A percentile compares a stretch with the other conserved stretches of the same genome.
Evolutionary conservation across 2,888 invertebrate genomes (phyloP).

Genomic region (Rhagium mordax): DNA sequence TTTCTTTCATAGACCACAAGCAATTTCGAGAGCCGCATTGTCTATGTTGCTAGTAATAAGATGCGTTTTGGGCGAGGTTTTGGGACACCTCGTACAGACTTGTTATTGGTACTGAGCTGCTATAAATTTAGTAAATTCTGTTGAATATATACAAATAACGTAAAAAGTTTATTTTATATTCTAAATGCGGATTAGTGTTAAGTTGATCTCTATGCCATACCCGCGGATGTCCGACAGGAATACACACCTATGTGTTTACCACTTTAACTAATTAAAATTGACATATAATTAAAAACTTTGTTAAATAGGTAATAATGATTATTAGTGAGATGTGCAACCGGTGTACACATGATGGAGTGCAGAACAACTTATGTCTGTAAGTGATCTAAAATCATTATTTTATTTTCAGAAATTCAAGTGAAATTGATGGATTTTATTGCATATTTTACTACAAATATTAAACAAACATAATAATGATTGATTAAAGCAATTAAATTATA

Average conservation of each 20-base stretch:
- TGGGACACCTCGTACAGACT: too few species aligned
- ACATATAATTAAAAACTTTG: neutral
- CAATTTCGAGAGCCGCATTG: too few species aligned
- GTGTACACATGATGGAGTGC: neutral
- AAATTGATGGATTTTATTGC: neutral
- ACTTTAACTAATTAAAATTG: constrained; percentile 10
- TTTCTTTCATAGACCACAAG: too few species aligned
- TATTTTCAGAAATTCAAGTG: neutral
- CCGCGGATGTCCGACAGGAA: neutral
- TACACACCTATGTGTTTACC: constrained; percentile 15
- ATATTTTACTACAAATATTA: too few species aligned
- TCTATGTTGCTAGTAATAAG: neutral
- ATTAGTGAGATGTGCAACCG: neutral
- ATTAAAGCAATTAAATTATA: neutral
- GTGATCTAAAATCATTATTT: neutral
- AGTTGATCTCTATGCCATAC: constrained; percentile 32
- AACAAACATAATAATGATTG: neutral
- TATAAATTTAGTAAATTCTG: constrained; percentile 32
- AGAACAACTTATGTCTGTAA: neutral
- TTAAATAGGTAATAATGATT: too few species aligned
- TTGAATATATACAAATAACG: constrained; percentile 30
- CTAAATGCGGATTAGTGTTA: constrained; percentile 45
- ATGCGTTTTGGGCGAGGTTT: neutral
- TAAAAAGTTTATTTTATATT: constrained; percentile 41
- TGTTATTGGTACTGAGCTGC: neutral